phyloP scores from a whole-genome alignment of 2,888 invertebrate species.

The Pollenia angustigena region DNA sequence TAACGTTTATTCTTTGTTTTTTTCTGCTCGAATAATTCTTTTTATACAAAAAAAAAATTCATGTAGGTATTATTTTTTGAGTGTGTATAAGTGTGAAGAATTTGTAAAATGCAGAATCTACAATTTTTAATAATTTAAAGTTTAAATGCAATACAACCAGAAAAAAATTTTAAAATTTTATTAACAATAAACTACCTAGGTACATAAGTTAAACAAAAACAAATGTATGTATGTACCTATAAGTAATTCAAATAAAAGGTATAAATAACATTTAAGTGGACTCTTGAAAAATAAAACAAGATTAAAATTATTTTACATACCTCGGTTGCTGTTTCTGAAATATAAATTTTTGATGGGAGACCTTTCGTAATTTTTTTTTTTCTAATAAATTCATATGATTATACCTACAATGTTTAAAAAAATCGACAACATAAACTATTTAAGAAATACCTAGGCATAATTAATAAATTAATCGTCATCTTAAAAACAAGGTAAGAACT shows the following conservation, averaged over 20 bases:
- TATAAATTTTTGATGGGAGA: too few relatives aligned
- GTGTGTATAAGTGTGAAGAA: conserved; percentile 42
- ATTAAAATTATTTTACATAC: too few relatives aligned
- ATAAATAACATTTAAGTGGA: too few relatives aligned
- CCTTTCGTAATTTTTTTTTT: too few relatives aligned
- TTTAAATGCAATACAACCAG: conserved; percentile 2
- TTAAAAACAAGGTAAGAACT: not conserved
- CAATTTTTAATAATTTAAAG: conserved; percentile 22
- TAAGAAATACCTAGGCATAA: not conserved
- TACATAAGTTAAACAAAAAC: too few relatives aligned
- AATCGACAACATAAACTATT: not conserved
- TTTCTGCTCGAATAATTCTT: conserved; percentile 37
- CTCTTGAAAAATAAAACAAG: too few relatives aligned
- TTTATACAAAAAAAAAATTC: conserved; percentile 19
- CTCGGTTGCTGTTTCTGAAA: too few relatives aligned
- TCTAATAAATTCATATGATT: too few relatives aligned
- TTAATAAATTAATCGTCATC: not conserved
- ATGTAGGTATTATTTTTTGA: conserved; percentile 28
- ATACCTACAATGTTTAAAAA: not conserved
- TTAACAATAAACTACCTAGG: too few relatives aligned
- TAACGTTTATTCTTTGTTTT: conserved; percentile 34
- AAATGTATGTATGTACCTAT: too few relatives aligned
- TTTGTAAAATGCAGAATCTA: conserved; percentile 39
- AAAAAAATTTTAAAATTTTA: conserved; percentile 4
- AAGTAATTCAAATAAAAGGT: too few relatives aligned